phyloP scores from a whole-genome alignment of 1,140 invertebrate genomes.

The Dendrolimus punctatus region DNA sequence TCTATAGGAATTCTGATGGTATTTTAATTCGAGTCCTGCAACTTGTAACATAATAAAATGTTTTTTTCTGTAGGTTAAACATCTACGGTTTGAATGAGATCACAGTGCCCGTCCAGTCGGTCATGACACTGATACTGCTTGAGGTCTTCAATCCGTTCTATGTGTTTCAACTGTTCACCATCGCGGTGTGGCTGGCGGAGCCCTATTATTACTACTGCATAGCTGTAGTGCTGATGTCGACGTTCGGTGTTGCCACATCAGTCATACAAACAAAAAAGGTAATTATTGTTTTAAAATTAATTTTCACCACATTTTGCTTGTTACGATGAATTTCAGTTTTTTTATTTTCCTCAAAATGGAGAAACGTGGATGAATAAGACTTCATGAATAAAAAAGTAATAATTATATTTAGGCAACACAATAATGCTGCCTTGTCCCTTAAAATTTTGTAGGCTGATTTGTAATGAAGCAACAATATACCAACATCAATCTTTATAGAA shows the following conservation, averaged over 20 bases:
- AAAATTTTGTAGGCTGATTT: too few species aligned
- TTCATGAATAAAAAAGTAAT: too few species aligned
- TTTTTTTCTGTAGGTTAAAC: conserved; percentile 72
- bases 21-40: too few species aligned
- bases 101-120: conserved; percentile 81
- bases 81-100: conserved; percentile 89
- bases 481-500: too few species aligned
- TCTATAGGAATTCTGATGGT: too few species aligned
- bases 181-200: conserved; percentile 86
- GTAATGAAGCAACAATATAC: too few species aligned
- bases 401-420: too few species aligned
- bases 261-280: conserved; percentile 89
- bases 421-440: too few species aligned
- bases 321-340: too few species aligned
- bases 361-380: too few species aligned
- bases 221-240: conserved; percentile 90
- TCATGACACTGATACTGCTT: conserved; percentile 80
- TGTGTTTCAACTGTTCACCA: conserved; percentile 93
- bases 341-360: too few species aligned
- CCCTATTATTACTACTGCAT: conserved; percentile 89
- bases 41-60: too few species aligned
- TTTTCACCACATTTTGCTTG: neutral
- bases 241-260: conserved; percentile 86
- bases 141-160: conserved; percentile 97
- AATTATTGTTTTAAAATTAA: conserved; percentile 19